phyloP scores from a whole-genome alignment of 2,797 vertebrate genomes.

The Scolopax rusticola region DNA sequence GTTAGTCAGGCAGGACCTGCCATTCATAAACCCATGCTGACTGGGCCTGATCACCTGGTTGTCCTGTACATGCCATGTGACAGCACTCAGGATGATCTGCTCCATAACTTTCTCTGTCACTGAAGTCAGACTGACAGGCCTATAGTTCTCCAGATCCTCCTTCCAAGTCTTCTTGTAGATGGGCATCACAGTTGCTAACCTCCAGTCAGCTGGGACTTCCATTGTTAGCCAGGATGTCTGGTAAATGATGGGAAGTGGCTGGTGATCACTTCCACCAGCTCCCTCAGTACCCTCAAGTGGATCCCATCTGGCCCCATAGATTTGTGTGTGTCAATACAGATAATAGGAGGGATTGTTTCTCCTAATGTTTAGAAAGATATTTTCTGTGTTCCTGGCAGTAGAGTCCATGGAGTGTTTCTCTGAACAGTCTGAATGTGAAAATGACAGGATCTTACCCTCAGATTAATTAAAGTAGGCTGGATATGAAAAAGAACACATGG shows the following conservation, averaged over 20 bases:
- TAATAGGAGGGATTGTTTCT: neutral
- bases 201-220: neutral
- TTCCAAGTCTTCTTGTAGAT: neutral
- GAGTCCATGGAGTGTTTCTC: neutral
- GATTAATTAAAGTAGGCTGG: neutral
- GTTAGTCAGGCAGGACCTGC: neutral
- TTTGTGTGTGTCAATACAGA: neutral
- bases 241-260: neutral
- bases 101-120: neutral
- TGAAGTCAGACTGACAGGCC: neutral
- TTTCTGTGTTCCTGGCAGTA: neutral
- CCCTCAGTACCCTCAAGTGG: neutral
- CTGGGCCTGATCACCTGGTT: neutral
- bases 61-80: neutral
- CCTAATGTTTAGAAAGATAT: neutral
- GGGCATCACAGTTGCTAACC: neutral
- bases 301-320: neutral
- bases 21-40: neutral
- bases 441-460: neutral
- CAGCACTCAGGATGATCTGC: neutral
- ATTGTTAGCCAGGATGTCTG: neutral
- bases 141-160: neutral
- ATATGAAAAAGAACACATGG: neutral
- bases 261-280: neutral
- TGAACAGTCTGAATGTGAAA: neutral